A percentile compares a stretch with the other conserved stretches of the same genome.
phyloP scores from a whole-genome alignment of 2,113 vertebrate genomes.

The Coryphaenoides rupestris region DNA sequence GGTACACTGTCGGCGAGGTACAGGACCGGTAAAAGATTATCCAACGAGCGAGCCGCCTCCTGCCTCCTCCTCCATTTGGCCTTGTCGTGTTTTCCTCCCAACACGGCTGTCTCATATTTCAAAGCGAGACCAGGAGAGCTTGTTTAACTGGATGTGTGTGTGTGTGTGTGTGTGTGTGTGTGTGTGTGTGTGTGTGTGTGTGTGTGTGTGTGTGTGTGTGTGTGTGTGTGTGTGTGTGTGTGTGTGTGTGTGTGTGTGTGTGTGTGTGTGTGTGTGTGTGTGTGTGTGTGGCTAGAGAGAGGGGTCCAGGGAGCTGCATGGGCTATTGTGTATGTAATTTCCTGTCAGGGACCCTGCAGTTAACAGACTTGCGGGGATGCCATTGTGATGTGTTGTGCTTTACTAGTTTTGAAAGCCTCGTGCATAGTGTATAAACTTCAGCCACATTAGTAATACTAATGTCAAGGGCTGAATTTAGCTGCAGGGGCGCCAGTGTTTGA shows the following conservation, averaged over 20 bases:
- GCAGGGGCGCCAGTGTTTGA: background rate
- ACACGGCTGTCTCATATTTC: constrained; percentile 10
- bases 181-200: no score
- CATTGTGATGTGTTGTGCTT: constrained; percentile 30
- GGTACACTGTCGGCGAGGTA: constrained; percentile 24
- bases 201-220: no score
- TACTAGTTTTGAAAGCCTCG: constrained; percentile 21
- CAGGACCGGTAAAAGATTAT: background rate
- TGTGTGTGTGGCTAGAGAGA: no score
- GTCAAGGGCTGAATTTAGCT: constrained; percentile 21
- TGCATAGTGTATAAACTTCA: constrained; percentile 35
- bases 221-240: no score
- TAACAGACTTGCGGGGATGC: constrained; percentile 19
- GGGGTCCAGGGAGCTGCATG: constrained; percentile 1
- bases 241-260: no score
- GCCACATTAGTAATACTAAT: constrained; percentile 6
- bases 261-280: no score
- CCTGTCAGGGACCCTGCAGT: constrained; percentile 22
- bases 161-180: background rate
- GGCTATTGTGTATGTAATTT: constrained; percentile 26
- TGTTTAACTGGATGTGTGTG: constrained; percentile 6
- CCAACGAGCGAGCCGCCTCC: background rate
- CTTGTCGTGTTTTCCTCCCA: background rate
- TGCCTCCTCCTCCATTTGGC: background rate
- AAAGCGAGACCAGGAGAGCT: constrained; percentile 14